Evolutionary conservation across 1,140 invertebrate genomes (phyloP), one percentile per base, ranked within the genome.

Genomic region (Trachymyrmex septentrionalis): DNA sequence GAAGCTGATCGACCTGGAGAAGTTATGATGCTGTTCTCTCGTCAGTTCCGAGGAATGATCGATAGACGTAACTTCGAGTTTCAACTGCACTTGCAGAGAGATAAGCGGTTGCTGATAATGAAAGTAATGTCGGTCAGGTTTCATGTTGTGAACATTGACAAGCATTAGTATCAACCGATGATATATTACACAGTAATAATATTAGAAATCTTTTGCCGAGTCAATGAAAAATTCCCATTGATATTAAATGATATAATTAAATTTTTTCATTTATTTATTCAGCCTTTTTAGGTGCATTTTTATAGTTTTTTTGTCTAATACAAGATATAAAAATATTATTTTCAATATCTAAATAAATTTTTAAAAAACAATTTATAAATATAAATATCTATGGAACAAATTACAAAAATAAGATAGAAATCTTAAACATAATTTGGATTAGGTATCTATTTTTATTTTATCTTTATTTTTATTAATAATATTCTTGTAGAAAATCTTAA

Each of bases 61-160:
- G 78, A 81, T 81, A 81, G 53, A 71, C 21, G 50, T 34, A 71
- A 81, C 66, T 81, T 81, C 64, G 34, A 57, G 64, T 71, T 81
- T 71, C 64, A 53, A 71, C 53, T 71, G 27, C 53, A 71, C 24
- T 30, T 10, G 30, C 27, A 3, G 30, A 71, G 77, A 71, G 64
- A 81, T 81, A 71, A 81, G 77, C 77, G 64, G 21, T 44, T 67
- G 34, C 50, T 44, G 78, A 81, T 81, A 71, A 57, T 71, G 66
- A 81, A 81, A 81, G 30, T 81, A 64, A 71, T 81, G 78, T 59
- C 78, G 78, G 64, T 69, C 21, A 57, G n/a, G 64, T 64, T 71
- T 59, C 50, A 81, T 71, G 48, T 71, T 57, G 44, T 12, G 24
- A 81, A 71, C 78, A 53, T 81, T 34, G 66, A 50, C 64, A 21